Conservation (phyloP, 1,140 invertebrate genomes). For the Apis laboriosa region DNA sequence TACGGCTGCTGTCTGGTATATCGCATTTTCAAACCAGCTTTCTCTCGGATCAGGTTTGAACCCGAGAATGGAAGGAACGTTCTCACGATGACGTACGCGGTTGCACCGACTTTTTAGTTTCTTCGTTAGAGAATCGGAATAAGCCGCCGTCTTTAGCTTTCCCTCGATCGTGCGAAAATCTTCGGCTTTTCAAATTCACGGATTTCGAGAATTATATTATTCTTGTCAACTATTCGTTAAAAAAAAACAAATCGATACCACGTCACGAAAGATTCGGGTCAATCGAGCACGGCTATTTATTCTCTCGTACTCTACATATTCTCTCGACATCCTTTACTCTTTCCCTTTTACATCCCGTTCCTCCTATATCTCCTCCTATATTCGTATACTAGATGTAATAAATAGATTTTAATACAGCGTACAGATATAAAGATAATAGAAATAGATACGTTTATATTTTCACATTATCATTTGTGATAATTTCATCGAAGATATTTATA, state of each 20-base stretch:
- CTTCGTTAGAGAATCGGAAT: slow-evolving; percentile 26
- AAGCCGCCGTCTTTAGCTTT: slow-evolving; percentile 37
- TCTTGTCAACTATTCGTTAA: neutral
- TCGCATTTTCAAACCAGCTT: slow-evolving; percentile 57
- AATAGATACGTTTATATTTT: too few relatives aligned
- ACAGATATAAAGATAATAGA: too few relatives aligned
- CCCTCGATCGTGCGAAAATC: slow-evolving; percentile 44
- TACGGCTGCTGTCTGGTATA: slow-evolving; percentile 35
- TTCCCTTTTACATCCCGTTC: too few relatives aligned
- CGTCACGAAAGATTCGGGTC: neutral
- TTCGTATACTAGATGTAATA: too few relatives aligned
- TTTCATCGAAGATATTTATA: too few relatives aligned
- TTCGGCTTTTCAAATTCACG: neutral
- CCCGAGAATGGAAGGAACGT: slow-evolving; percentile 50
- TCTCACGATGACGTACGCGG: slow-evolving; percentile 54
- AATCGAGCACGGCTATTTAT: neutral
- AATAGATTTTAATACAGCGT: too few relatives aligned
- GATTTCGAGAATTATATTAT: neutral
- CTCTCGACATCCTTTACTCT: too few relatives aligned
- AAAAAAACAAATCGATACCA: neutral
- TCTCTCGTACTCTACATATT: too few relatives aligned
- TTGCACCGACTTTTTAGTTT: slow-evolving; percentile 50
- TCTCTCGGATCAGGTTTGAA: slow-evolving; percentile 51
- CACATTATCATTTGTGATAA: too few relatives aligned
- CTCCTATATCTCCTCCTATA: too few relatives aligned